Evolutionary conservation across 2,888 invertebrate species (phyloP), one percentile per base, ranked within the genome.

Genomic region (Tenthredo mesomela): DNA sequence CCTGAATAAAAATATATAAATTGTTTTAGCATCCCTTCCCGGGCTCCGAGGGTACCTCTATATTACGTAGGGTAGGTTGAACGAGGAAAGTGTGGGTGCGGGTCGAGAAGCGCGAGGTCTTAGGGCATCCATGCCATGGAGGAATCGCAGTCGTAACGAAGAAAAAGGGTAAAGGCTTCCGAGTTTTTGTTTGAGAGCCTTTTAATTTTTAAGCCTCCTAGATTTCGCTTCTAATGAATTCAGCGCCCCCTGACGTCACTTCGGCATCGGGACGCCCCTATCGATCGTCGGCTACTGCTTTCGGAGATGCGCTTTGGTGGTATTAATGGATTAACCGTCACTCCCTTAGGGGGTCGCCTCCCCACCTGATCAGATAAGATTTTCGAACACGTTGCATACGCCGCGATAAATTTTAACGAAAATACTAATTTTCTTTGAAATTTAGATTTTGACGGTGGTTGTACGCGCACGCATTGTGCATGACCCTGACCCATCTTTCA

Each of bases 401-500:
- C 33, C 4, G 12, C 43, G 43, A 21, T 40, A 10, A 21, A 25
- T 67, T 73, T 43, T 25, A 43, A 12, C 4, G 4, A 43, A 21
- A 40, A 9, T 43, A n/a, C 1, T 12, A 47, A 12, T 21, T 73
- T 43, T 21, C 9, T 73, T 43, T 43, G n/a, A 43, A 73, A n/a
- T 73, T 73, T 43, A 73, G 29, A 70, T 91, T 89, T 91, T 90
- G 89, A 70, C 87, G 84, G 84, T 65, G 91, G 87, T 87, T 90
- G 90, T 91, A 91, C 91, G 82, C 40, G 15, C 78, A 18, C 85
- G 84, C 84, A 90, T 90, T 89, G 90, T 90, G 88, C 87, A 88
- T 91, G 91, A 91, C 91, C 91, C 90, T 91, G 91, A 91, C 91
- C 91, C 91, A 91, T 90, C 90, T 91, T 89, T 90, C 89, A 89